Evolutionary conservation across 1,140 invertebrate genomes (phyloP), one percentile per base, ranked within the genome.

Genomic region (Gyrodactylus bullatarudis): DNA sequence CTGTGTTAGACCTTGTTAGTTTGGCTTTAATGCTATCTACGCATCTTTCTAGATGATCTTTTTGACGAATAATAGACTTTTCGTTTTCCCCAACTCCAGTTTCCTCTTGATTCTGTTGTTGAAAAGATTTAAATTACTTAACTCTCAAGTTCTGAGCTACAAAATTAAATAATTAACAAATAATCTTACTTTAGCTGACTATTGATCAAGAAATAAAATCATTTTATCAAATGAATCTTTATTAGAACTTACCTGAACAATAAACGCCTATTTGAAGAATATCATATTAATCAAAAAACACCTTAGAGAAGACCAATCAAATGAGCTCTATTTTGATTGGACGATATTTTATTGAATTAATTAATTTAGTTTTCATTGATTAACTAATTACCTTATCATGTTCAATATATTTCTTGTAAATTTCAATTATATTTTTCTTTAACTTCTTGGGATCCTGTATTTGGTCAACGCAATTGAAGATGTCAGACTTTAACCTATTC

Each of bases 381-480:
- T n/a, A n/a, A n/a, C n/a, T n/a, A n/a, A 79, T 80, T 77, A 81
- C 80, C 75, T 80, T 79, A 75, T 82, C 80, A 74, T 81, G 80
- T 75, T 81, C 79, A 0, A 81, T 87, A 77, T 89, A 88, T 77
- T 86, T 87, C 72, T 86, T 84, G 78, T 88, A 87, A 75, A 88
- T 80, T 20, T 84, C 85, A 78, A 85, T 87, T 0, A 91, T 85
- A n/a, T 83, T 84, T n/a, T 84, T 83, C 80, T 88, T 89, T 0
- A 92, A 79, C 72, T 86, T 85, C 22, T 84, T 84, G 0, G 87
- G 85, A 75, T 89, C 85, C 79, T 89, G 86, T 23, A 89, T 85
- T 25, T 86, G 84, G 0, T 84, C 85, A 1, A 87, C 86, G 76
- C 86, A 85, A 74, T 86, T 84, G 75, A 87, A 85, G 26, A 91